Evolutionary conservation across 2,888 invertebrate genomes (phyloP), one percentile per base, ranked within the genome.

Genomic region (Drosophila mayaguana): DNA sequence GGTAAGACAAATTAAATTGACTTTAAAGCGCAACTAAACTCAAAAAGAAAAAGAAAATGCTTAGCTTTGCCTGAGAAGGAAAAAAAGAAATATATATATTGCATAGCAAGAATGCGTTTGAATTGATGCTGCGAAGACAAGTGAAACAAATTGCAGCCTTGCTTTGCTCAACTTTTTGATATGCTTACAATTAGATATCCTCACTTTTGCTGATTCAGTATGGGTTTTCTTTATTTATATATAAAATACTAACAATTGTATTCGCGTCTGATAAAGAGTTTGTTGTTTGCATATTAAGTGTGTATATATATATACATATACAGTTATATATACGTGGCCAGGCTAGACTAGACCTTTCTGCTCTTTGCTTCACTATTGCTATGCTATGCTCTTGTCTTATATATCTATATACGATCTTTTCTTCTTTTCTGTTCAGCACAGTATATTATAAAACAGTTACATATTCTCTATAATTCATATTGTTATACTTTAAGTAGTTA

Each of bases 1-100:
- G 74, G 75, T 63, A 83, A 85, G 80, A 90, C 79, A 90, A 91
- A 90, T 90, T 89, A 91, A 91, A 90, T 90, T 88, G 82, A 78
- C 56, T 80, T 90, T 85, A 87, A 91, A 88, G 80, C 72, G 70
- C 76, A 71, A 72, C 57, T 68, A 54, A 55, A 53, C 38, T 48
- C 38, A 57, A 55, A 64, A 65, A 69, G 36, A 32, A 14, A 42
- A 34, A 12, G 3, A 8, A 54, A 56, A 38, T 60, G n/a, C 48
- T 66, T 64, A 53, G 56, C 56, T 46, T 65, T 22, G 64, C 63
- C 63, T 56, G 40, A 32, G 53, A 67, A 67, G 48, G 18, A 2
- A 38, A 7, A 38, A 14, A 36, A 2, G 1, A 5, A 38, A 38
- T 16, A 7, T 2, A 38, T 38, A 2, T 38, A 38, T 38, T 38